Evolutionary conservation across 2,113 vertebrate genomes (phyloP).

Genomic region (Pavo muticus): DNA sequence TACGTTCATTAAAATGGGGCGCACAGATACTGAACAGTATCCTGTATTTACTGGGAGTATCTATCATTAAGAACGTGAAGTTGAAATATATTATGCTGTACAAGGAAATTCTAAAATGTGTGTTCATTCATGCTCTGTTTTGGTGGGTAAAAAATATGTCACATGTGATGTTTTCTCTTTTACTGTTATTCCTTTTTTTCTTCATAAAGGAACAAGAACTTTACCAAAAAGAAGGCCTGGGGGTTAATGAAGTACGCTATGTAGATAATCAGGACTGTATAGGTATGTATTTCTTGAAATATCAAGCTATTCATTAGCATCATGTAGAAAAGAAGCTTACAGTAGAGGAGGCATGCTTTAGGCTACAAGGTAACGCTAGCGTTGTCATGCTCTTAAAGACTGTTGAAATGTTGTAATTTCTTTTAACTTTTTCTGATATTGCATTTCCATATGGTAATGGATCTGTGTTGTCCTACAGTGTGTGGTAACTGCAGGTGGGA

Average conservation of each 20-base stretch:
- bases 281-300: slow-evolving; percentile 77
- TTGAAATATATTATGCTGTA: background rate
- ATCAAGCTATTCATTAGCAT: background rate
- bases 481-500: background rate
- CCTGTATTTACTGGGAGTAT: background rate
- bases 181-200: background rate
- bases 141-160: background rate
- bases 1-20: background rate
- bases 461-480: background rate
- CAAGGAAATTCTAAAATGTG: background rate
- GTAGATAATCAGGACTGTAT: slow-evolving; percentile 99
- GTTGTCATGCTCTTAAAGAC: background rate
- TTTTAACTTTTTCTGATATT: background rate
- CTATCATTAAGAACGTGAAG: background rate
- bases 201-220: slow-evolving; percentile 92
- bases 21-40: background rate
- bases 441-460: background rate
- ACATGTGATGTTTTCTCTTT: background rate
- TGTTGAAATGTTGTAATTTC: background rate
- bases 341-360: background rate
- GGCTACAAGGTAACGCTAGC: background rate
- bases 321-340: background rate
- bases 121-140: background rate
- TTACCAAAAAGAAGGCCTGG: slow-evolving; percentile 94
- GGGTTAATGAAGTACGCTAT: slow-evolving; percentile 98